Percentiles rank a stretch among this genome's conserved stretches.
These are phyloP conservation scores for Tringa solitaria DNA, from an alignment of 2,113 vertebrate genomes.

Conservation along the genomic window DNA sequence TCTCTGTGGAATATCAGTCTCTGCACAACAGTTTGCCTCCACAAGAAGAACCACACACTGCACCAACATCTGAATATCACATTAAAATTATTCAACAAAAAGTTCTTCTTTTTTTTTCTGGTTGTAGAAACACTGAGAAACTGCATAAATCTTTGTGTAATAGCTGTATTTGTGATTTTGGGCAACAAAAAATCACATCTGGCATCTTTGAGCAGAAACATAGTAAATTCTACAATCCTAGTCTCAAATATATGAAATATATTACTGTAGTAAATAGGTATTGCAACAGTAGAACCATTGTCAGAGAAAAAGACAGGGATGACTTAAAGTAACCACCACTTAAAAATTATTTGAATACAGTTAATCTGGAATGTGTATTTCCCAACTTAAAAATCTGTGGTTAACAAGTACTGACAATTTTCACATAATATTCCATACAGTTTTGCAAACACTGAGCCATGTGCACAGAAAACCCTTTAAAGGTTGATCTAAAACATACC, in stretches of 20 bases:
- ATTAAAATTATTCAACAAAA: background rate
- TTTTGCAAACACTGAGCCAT: background rate
- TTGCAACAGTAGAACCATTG: background rate
- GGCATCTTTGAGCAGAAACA: background rate
- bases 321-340: background rate
- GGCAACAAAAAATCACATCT: background rate
- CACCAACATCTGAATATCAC: background rate
- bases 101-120: background rate
- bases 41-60: background rate
- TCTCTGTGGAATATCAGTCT: background rate
- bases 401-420: background rate
- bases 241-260: background rate
- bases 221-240: background rate
- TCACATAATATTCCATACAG: background rate
- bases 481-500: background rate
- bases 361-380: background rate
- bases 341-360: background rate
- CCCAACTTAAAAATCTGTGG: background rate
- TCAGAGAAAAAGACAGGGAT: background rate
- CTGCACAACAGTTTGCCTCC: background rate
- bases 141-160: background rate
- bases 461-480: background rate
- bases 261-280: background rate
- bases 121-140: background rate
- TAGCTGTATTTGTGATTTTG: background rate